Conservation (phyloP, 2,113 vertebrate genomes). For the Phocoena phocoena region DNA sequence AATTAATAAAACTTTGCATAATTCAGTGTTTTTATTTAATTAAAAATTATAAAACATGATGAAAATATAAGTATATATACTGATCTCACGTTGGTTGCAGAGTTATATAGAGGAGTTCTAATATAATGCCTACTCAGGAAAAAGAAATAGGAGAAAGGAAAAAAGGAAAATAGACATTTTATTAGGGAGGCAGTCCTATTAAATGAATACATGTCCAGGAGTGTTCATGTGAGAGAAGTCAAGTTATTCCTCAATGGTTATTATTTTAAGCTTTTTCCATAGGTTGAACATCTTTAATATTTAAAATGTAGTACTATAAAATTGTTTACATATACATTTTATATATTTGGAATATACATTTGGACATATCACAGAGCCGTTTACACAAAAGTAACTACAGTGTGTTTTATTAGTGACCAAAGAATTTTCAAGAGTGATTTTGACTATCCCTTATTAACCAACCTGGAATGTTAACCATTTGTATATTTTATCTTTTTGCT, state of each 20-base stretch:
- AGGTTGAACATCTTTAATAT: not conserved
- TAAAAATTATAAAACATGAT: not conserved
- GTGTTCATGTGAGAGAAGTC: not conserved
- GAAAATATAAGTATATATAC: not conserved
- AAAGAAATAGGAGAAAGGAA: not conserved
- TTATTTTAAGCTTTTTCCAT: not conserved
- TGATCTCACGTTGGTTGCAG: not conserved
- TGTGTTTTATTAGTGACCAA: not conserved
- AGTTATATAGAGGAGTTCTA: not conserved
- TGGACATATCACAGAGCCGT: not conserved
- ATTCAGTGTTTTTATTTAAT: not conserved
- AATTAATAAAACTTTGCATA: not conserved
- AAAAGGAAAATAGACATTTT: not conserved
- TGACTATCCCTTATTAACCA: not conserved
- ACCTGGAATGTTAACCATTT: not conserved
- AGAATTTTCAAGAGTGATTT: not conserved
- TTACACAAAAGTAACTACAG: not conserved
- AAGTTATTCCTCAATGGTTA: not conserved
- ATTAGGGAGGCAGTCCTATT: not conserved
- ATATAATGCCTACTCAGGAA: not conserved
- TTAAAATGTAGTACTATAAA: not conserved
- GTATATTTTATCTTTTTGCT: not conserved
- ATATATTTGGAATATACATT: not conserved
- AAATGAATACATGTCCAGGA: not conserved
- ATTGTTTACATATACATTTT: not conserved